Evolutionary conservation across 2,888 invertebrate species (phyloP).

Genomic region (Plutella xylostella): DNA sequence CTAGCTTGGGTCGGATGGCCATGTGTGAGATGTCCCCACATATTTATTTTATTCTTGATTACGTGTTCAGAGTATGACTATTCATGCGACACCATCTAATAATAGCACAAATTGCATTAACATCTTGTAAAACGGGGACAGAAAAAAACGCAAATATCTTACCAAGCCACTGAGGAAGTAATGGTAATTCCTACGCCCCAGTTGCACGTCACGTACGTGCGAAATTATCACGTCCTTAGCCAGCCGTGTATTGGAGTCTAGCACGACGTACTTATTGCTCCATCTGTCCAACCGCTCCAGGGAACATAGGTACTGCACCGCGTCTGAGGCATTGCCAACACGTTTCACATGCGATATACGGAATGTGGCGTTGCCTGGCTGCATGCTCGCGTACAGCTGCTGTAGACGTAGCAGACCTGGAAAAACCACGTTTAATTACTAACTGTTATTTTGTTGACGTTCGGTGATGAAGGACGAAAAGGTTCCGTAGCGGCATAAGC

Average conservation of each 20-base stretch:
- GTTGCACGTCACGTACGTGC: slow-evolving; percentile 86
- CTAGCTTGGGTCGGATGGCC: too few relatives aligned
- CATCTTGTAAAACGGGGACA: too few relatives aligned
- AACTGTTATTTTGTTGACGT: too few relatives aligned
- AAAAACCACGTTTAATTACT: too few relatives aligned
- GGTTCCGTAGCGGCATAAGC: too few relatives aligned
- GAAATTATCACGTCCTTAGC: slow-evolving; percentile 88
- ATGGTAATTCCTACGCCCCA: slow-evolving; percentile 91
- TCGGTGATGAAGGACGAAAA: too few relatives aligned
- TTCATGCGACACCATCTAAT: too few relatives aligned
- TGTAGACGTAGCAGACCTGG: slow-evolving; percentile 90
- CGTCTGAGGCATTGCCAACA: slow-evolving; percentile 85
- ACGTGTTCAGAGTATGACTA: too few relatives aligned
- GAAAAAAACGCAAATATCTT: too few relatives aligned
- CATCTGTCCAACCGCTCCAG: slow-evolving; percentile 86
- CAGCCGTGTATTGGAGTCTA: slow-evolving; percentile 88
- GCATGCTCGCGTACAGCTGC: slow-evolving; percentile 89
- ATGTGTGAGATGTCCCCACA: too few relatives aligned
- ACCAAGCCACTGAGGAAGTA: slow-evolving; percentile 92
- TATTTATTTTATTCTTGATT: too few relatives aligned
- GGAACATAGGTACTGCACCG: slow-evolving; percentile 82
- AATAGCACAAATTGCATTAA: too few relatives aligned
- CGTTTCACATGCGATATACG: slow-evolving; percentile 89
- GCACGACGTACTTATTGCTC: slow-evolving; percentile 87
- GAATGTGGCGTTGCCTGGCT: slow-evolving; percentile 84